phyloP scores from a whole-genome alignment of 2,113 vertebrate genomes.

The Pelecanus crispus region DNA sequence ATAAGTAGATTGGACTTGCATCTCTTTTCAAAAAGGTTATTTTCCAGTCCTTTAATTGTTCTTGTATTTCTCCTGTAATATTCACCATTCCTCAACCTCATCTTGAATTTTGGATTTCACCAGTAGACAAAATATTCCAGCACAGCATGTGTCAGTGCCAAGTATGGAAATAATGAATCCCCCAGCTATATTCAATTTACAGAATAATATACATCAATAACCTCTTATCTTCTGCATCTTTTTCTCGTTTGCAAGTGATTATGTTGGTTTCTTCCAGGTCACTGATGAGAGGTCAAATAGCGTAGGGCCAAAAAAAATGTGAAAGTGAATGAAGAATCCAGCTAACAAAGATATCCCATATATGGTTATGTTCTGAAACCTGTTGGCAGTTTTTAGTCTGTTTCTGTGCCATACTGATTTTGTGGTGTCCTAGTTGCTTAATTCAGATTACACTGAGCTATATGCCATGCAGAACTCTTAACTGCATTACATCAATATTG shows the following conservation, averaged over 20 bases:
- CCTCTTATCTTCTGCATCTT: not conserved
- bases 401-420: not conserved
- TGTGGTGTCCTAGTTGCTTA: not conserved
- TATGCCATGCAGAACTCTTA: not conserved
- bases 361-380: not conserved
- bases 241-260: not conserved
- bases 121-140: not conserved
- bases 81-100: not conserved
- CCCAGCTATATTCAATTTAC: not conserved
- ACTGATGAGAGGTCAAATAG: not conserved
- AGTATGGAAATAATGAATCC: not conserved
- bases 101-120: not conserved
- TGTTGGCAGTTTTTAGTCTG: not conserved
- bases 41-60: not conserved
- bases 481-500: not conserved
- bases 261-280: not conserved
- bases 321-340: not conserved
- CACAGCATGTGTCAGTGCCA: not conserved
- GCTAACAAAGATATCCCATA: not conserved
- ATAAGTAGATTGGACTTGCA: not conserved
- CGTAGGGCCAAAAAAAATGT: not conserved
- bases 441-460: not conserved
- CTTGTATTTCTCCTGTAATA: not conserved
- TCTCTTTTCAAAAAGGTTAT: not conserved
- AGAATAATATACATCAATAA: not conserved